Evolutionary conservation across 2,888 invertebrate genomes (phyloP).

Genomic region (Acrobasis repandana): DNA sequence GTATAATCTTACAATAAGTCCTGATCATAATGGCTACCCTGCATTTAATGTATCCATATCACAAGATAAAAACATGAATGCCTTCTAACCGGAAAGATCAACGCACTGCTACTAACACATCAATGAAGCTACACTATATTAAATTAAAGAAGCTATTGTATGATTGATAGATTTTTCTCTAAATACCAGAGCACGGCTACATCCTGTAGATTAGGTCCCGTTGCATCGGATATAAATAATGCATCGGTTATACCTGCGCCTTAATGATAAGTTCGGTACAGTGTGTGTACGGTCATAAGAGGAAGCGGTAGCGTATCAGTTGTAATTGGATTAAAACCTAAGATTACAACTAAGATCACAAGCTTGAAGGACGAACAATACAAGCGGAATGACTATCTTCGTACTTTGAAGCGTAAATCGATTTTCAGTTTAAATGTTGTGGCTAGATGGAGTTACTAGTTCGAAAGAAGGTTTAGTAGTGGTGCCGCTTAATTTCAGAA

Average conservation of each 20-base stretch:
- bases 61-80: neutral
- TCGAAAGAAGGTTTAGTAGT: too few relatives aligned
- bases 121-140: constrained; percentile 19
- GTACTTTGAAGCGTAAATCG: too few relatives aligned
- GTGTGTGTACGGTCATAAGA: neutral
- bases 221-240: constrained; percentile 60
- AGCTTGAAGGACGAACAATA: too few relatives aligned
- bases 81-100: neutral
- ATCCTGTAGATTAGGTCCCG: constrained; percentile 47
- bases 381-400: too few relatives aligned
- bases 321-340: neutral
- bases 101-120: constrained; percentile 5
- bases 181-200: constrained; percentile 22
- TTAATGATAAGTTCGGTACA: constrained; percentile 57
- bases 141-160: constrained; percentile 19
- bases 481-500: too few relatives aligned
- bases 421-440: too few relatives aligned
- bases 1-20: too few relatives aligned
- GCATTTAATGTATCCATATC: neutral
- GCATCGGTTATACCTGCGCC: constrained; percentile 51
- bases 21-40: neutral
- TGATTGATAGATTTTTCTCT: constrained; percentile 18
- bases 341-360: too few relatives aligned
- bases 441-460: too few relatives aligned
- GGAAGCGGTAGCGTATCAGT: neutral